Conservation (phyloP, 2,797 vertebrate genomes). For the Onychomys leucogaster region DNA sequence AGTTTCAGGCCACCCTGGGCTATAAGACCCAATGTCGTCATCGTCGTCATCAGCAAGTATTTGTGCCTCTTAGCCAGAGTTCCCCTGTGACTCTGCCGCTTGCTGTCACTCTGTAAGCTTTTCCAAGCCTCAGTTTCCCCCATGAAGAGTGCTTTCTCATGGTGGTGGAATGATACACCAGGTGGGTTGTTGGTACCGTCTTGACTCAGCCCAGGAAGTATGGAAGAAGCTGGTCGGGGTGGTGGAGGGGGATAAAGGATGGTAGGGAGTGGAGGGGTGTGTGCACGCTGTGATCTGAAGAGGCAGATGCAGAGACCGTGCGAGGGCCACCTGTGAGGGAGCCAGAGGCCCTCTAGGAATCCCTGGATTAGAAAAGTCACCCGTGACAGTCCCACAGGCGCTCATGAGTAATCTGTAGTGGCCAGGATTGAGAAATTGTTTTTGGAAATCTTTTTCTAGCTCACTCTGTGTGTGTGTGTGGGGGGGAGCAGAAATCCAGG, state of each 20-base stretch:
- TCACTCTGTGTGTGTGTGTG: too few relatives aligned
- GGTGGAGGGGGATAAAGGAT: fast-evolving
- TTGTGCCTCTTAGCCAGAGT: background rate
- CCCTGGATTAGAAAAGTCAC: background rate
- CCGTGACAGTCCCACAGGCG: background rate
- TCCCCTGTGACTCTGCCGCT: background rate
- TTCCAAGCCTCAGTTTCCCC: background rate
- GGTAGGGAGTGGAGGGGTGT: background rate
- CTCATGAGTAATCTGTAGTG: background rate
- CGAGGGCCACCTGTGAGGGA: background rate
- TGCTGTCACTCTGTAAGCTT: background rate
- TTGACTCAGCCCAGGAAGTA: background rate
- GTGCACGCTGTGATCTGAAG: fast-evolving
- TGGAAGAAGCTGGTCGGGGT: background rate
- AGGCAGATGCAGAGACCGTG: background rate
- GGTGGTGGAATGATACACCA: background rate
- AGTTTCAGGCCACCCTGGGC: background rate
- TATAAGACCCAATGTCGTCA: background rate
- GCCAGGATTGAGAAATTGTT: background rate
- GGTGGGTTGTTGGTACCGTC: fast-evolving
- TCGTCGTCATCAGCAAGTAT: too few relatives aligned
- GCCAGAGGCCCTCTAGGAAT: background rate
- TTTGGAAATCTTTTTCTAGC: background rate
- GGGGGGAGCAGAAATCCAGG: background rate
- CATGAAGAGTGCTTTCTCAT: background rate